A percentile compares a stretch with the other conserved stretches of the same genome.
Conservation (phyloP, 2,113 vertebrate species). For the Sminthopsis crassicaudata region DNA sequence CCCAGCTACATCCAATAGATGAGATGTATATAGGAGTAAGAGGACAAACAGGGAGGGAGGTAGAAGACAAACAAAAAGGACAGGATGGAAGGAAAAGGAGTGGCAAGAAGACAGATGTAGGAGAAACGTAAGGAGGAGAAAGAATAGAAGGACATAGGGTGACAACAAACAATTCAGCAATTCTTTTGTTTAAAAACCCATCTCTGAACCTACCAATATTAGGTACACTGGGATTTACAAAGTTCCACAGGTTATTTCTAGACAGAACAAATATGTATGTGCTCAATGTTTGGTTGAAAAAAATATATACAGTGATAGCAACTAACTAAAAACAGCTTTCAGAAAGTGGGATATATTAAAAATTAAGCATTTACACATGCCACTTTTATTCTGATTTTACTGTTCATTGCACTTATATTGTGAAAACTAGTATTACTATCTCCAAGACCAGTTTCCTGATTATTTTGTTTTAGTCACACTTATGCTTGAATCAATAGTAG, state of each 20-base stretch:
- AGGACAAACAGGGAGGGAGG: background rate
- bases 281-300: background rate
- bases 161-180: background rate
- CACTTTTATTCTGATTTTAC: background rate
- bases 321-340: background rate
- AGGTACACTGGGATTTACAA: background rate
- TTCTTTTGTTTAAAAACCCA: background rate
- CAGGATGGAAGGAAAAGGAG: background rate
- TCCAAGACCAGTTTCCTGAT: background rate
- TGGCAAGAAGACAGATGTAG: background rate
- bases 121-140: background rate
- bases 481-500: slow-evolving; percentile 29
- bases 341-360: background rate
- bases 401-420: background rate
- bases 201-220: background rate
- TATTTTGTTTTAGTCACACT: slow-evolving; percentile 20
- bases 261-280: background rate
- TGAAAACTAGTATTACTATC: background rate
- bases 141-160: background rate
- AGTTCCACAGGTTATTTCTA: background rate
- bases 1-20: background rate
- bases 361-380: background rate
- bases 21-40: background rate
- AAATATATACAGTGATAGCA: background rate
- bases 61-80: background rate